Conservation (phyloP, 2,797 vertebrate genomes). For the Halcyon badia region DNA sequence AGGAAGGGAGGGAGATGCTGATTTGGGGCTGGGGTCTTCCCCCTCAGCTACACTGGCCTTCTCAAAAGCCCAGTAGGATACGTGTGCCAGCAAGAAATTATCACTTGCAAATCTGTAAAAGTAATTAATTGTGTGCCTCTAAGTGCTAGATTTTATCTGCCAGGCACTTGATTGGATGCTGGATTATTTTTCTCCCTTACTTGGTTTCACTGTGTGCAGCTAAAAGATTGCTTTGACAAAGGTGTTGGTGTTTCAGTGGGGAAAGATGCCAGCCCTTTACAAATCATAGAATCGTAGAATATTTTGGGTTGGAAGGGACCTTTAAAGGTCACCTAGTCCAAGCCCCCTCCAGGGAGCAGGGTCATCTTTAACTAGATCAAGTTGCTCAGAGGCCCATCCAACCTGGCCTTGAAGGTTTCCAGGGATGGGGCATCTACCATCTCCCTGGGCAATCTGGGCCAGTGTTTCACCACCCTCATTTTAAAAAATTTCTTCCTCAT, state of each 20-base stretch:
- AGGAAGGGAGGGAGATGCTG: fast-evolving
- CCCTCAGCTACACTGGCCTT: neutral
- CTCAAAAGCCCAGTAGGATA: neutral
- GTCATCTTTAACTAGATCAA: neutral
- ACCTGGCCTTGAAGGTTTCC: neutral
- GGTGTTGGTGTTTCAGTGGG: fast-evolving
- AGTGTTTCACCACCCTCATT: neutral
- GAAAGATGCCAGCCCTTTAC: neutral
- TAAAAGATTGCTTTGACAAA: neutral
- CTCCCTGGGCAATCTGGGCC: neutral
- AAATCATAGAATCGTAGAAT: neutral
- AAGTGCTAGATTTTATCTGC: neutral
- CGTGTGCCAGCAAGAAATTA: fast-evolving
- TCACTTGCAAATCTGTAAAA: neutral
- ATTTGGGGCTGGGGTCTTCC: neutral
- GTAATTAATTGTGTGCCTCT: neutral
- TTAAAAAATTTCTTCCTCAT: neutral
- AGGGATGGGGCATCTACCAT: neutral
- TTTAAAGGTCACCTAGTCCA: neutral
- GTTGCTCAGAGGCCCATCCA: neutral
- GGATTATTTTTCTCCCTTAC: neutral
- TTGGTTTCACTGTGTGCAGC: neutral
- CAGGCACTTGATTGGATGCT: neutral
- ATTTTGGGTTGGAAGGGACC: neutral
- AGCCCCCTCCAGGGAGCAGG: neutral